A percentile compares a stretch with the other conserved stretches of the same genome.
These are phyloP conservation scores for Rhimphoctona megacephalus DNA, from an alignment of 2,888 invertebrate genomes.

Conservation along the genomic window DNA sequence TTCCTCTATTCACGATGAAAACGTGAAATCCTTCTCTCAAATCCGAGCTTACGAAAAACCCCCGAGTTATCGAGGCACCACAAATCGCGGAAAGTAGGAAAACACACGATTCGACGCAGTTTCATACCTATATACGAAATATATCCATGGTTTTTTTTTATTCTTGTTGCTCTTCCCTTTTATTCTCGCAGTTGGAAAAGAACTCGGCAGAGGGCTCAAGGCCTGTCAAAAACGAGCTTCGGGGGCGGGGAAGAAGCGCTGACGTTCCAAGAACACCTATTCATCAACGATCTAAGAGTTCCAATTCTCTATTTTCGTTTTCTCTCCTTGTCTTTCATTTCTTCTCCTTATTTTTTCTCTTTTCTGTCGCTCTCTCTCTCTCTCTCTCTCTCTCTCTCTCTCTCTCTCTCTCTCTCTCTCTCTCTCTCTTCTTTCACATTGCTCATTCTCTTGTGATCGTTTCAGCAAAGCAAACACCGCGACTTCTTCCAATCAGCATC, in stretches of 20 bases:
- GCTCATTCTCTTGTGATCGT: constrained; percentile 36
- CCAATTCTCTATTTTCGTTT: constrained; percentile 53
- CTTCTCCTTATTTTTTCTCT: neutral
- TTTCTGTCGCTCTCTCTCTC: neutral
- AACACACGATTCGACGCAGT: constrained; percentile 66
- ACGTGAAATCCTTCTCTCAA: constrained; percentile 23
- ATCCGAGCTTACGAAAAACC: constrained; percentile 64
- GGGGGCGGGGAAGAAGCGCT: constrained; percentile 70
- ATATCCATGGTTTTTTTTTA: constrained; percentile 47
- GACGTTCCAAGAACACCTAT: constrained; percentile 81
- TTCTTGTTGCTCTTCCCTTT: constrained; percentile 46
- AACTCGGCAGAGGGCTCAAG: constrained; percentile 51
- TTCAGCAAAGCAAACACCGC: constrained; percentile 76
- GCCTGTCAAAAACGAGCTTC: constrained; percentile 70
- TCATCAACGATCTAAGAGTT: constrained; percentile 76
- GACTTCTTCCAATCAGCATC: constrained; percentile 75
- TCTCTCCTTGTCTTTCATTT: constrained; percentile 13
- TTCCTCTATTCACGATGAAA: constrained; percentile 66
- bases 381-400: neutral
- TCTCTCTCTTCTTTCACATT: constrained; percentile 9
- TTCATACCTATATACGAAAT: constrained; percentile 58
- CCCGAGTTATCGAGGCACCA: constrained; percentile 41
- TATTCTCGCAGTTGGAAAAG: constrained; percentile 56
- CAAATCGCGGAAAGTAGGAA: constrained; percentile 55
- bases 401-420: constrained; percentile 7